Conservation (phyloP, 2,797 vertebrate species). For the Channallabes apus region DNA sequence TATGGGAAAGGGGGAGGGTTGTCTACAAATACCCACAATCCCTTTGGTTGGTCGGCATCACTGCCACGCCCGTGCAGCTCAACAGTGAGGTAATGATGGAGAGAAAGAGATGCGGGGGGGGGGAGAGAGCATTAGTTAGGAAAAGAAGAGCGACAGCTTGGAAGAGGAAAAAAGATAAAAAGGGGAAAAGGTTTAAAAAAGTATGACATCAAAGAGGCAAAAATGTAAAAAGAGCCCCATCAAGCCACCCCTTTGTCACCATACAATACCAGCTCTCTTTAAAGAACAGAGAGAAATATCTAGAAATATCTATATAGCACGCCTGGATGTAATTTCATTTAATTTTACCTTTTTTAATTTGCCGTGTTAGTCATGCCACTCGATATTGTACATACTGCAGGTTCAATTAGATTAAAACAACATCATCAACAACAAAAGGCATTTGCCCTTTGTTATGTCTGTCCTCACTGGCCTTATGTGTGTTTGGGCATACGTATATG, state of each 20-base stretch:
- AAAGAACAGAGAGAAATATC: not conserved
- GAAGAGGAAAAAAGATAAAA: not conserved
- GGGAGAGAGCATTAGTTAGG: not conserved
- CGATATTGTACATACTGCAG: not conserved
- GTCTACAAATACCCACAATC: slow-evolving; percentile 76
- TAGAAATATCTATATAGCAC: too few relatives aligned
- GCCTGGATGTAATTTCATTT: not conserved
- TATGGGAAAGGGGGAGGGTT: slow-evolving; percentile 49
- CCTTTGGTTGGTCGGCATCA: slow-evolving; percentile 65
- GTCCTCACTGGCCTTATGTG: not conserved
- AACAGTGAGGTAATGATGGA: slow-evolving; percentile 55
- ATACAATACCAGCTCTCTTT: not conserved
- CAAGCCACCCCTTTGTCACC: not conserved
- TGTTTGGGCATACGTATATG: not conserved
- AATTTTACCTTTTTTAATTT: not conserved
- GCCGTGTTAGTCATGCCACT: not conserved
- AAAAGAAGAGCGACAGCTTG: not conserved
- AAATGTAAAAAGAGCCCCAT: not conserved
- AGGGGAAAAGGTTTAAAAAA: too few relatives aligned
- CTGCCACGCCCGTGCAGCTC: slow-evolving; percentile 73
- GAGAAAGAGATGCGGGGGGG: not conserved
- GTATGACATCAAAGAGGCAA: not conserved
- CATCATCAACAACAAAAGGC: too few relatives aligned
- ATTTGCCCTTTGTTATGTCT: not conserved
- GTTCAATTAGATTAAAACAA: not conserved